Evolutionary conservation across 2,888 invertebrate genomes (phyloP), one percentile per base, ranked within the genome.

Genomic region (Empis livida): DNA sequence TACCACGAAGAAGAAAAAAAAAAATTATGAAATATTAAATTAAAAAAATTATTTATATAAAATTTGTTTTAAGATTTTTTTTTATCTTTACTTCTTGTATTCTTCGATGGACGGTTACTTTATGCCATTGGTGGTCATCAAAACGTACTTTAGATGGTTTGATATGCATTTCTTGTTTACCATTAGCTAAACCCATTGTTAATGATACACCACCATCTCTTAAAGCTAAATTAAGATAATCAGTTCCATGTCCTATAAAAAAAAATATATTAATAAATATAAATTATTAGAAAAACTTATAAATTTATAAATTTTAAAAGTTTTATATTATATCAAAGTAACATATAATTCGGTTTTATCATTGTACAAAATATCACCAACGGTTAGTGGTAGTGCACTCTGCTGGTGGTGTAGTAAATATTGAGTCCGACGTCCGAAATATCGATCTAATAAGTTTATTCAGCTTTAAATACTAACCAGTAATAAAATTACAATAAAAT

Each of bases 61-160:
- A 10, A 30, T 42, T 15, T 10, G 16, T 10, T 16, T 27, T 40
- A 17, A 40, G 15, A 10, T 13, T 14, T 39, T 32, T 42, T 43
- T 11, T 17, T 23, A 35, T 43, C 23, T 70, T 71, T 67, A 91
- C 91, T 82, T 93, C 92, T 69, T 92, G 90, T 57, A 94, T 88
- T 62, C 87, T 80, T 50, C 95, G 73, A 61, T 89, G 87, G 4
- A 95, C 87, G 47, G 85, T 82, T 47, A 95, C 81, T 69, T 88
- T 89, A 68, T 95, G 95, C 94, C 94, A 95, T 65, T 91, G 89
- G 70, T 94, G 92, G 70, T 95, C 95, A 64, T 95, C 93, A 67
- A 95, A 93, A 44, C 92, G 79, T 27, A 92, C 83, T 68, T 83
- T 83, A 43, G 86, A 80, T 0, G 92, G 91, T 64, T 84, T 89